Percentiles rank a stretch among this genome's conserved stretches.
Conservation (phyloP, 1,140 invertebrate species). For the Bombus huntii region DNA sequence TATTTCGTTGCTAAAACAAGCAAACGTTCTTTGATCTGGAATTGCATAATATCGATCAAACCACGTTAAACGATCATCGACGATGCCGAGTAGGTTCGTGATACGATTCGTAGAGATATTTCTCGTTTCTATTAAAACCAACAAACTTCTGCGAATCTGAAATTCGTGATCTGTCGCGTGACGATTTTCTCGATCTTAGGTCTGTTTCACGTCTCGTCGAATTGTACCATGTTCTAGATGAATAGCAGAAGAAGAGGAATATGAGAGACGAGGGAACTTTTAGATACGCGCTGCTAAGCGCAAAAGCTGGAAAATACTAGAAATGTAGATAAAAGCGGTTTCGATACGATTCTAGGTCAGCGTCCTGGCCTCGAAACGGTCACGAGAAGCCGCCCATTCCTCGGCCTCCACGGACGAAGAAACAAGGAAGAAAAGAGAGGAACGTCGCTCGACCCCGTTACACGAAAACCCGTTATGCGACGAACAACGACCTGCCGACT, state of each 20-base stretch:
- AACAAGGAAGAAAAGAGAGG: conserved; percentile 64
- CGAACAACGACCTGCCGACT: conserved; percentile 50
- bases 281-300: neutral
- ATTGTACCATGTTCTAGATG: too few relatives aligned
- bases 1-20: too few relatives aligned
- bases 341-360: conserved; percentile 79
- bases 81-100: too few relatives aligned
- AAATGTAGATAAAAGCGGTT: conserved; percentile 66
- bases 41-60: too few relatives aligned
- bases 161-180: too few relatives aligned
- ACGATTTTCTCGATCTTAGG: too few relatives aligned
- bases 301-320: neutral
- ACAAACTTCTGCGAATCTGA: too few relatives aligned
- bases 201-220: too few relatives aligned
- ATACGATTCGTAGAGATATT: too few relatives aligned
- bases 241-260: neutral
- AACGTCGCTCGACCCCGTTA: conserved; percentile 75
- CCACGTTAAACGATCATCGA: too few relatives aligned
- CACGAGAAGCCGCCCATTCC: conserved; percentile 66
- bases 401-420: conserved; percentile 41
- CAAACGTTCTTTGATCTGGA: too few relatives aligned
- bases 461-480: conserved; percentile 77
- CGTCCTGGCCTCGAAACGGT: conserved; percentile 76
- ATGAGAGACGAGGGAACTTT: neutral
- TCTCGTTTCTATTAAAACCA: too few relatives aligned